phyloP scores from a whole-genome alignment of 2,888 invertebrate species.

The Acrobasis suavella region DNA sequence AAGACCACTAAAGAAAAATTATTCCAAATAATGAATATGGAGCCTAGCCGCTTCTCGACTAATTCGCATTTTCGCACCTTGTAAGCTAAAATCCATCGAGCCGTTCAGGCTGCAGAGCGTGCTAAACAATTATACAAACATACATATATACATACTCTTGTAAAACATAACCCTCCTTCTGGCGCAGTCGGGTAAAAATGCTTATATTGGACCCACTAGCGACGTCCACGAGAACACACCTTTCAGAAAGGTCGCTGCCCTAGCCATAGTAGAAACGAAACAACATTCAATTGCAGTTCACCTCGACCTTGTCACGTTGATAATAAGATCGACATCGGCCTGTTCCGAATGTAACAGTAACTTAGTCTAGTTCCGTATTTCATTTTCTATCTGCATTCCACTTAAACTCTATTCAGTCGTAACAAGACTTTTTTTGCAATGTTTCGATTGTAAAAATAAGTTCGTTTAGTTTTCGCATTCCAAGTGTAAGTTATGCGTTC shows the following conservation, averaged over 20 bases:
- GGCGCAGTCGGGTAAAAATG: not conserved
- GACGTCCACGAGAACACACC: not conserved
- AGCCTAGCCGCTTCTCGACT: too few species aligned
- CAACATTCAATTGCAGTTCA: conserved; percentile 31
- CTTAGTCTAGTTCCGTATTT: conserved; percentile 40
- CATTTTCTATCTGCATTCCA: conserved; percentile 30
- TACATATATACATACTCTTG: too few species aligned
- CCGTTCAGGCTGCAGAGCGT: too few species aligned
- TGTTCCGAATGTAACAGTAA: not conserved
- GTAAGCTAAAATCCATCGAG: too few species aligned
- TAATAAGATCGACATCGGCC: conserved; percentile 30
- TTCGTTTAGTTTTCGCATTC: conserved; percentile 42
- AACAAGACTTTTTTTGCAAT: conserved; percentile 30
- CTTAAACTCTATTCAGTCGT: conserved; percentile 31
- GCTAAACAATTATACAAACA: too few species aligned
- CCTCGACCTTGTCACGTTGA: conserved; percentile 34
- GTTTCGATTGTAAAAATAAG: conserved; percentile 31
- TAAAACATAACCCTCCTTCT: too few species aligned
- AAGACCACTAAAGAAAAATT: too few species aligned
- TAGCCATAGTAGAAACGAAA: conserved; percentile 38
- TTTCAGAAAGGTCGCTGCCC: conserved; percentile 65
- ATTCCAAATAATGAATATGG: too few species aligned
- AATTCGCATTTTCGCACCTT: too few species aligned
- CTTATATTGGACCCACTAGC: not conserved
- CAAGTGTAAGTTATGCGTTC: conserved; percentile 30